Conservation (phyloP, 2,113 vertebrate species). For the Chamaea fasciata region DNA sequence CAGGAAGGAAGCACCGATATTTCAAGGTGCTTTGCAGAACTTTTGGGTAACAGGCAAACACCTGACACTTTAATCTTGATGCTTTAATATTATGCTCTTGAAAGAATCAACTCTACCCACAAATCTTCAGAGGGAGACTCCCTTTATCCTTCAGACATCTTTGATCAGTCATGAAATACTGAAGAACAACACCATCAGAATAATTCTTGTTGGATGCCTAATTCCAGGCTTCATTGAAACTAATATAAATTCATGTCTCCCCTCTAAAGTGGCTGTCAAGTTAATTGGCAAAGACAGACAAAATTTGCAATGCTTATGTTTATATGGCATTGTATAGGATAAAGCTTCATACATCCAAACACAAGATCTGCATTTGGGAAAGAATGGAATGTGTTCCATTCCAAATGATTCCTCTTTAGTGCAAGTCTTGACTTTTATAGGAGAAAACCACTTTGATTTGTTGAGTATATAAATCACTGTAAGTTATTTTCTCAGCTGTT, state of each 20-base stretch:
- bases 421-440: background rate
- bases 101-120: background rate
- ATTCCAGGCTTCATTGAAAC: background rate
- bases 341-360: background rate
- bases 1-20: background rate
- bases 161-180: background rate
- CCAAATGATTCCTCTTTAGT: background rate
- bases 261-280: background rate
- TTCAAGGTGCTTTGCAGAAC: constrained; percentile 9
- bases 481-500: background rate
- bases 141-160: background rate
- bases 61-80: background rate
- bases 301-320: background rate
- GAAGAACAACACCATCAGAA: background rate
- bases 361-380: background rate
- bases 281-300: background rate
- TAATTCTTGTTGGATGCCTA: background rate
- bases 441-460: background rate
- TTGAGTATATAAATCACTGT: background rate
- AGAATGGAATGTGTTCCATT: background rate
- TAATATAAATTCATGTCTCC: background rate
- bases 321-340: background rate
- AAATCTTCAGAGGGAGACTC: background rate
- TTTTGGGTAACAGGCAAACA: background rate
- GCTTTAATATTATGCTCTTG: background rate